Percentiles rank a stretch among this genome's conserved stretches.
phyloP scores from a whole-genome alignment of 1,140 invertebrate genomes.

The Tetramorium parvispinum region DNA sequence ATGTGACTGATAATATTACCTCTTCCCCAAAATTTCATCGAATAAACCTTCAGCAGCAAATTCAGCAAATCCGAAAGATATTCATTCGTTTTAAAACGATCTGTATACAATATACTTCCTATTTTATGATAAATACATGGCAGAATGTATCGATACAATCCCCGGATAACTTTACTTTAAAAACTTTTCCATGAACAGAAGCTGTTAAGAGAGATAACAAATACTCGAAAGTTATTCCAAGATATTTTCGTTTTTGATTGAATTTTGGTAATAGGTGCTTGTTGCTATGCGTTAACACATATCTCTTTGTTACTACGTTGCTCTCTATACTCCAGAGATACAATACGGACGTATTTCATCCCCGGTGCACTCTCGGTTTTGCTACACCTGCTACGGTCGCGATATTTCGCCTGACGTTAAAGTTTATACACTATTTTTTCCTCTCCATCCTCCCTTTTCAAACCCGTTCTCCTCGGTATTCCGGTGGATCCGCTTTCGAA shows the following conservation, averaged over 20 bases:
- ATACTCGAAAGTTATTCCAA: constrained; percentile 11
- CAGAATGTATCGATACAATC: neutral
- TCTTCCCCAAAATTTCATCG: neutral
- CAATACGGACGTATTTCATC: constrained; percentile 47
- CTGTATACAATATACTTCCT: neutral
- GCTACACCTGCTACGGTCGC: constrained; percentile 17
- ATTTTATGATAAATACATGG: neutral
- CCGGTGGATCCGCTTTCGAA: neutral
- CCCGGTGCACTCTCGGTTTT: constrained; percentile 1
- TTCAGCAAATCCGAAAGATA: neutral
- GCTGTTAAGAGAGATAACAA: neutral
- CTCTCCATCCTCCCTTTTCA: neutral
- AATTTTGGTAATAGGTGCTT: neutral
- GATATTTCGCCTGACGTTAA: constrained; percentile 31
- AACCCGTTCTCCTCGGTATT: neutral
- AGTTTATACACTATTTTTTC: constrained; percentile 23
- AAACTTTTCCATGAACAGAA: neutral
- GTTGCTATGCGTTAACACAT: neutral
- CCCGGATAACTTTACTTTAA: neutral
- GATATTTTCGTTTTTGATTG: constrained; percentile 19
- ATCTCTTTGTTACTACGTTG: constrained; percentile 5
- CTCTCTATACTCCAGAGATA: constrained; percentile 2
- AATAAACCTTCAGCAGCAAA: neutral
- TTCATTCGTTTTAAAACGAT: neutral
- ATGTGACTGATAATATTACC: neutral